Conservation (phyloP, 2,797 vertebrate genomes). For the Anisognathus igniventris region DNA sequence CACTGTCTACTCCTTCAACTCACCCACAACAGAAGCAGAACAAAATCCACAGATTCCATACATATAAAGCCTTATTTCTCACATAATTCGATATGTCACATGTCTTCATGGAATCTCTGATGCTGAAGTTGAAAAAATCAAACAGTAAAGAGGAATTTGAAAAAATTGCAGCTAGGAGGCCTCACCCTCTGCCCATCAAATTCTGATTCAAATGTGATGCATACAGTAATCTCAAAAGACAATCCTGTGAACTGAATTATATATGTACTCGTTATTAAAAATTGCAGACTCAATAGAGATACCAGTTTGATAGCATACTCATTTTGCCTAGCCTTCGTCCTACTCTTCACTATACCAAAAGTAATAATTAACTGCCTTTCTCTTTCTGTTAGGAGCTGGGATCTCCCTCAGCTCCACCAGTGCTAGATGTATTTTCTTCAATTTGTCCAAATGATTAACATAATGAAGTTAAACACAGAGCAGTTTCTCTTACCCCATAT, state of each 20-base stretch:
- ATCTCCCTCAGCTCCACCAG: not conserved
- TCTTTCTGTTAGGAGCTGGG: not conserved
- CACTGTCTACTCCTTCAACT: not conserved
- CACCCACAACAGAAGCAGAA: not conserved
- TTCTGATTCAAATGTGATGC: not conserved
- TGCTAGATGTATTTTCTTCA: not conserved
- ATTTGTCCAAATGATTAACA: conserved; percentile 3
- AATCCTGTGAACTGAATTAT: not conserved
- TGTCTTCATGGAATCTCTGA: not conserved
- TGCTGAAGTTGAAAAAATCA: not conserved
- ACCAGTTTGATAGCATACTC: not conserved
- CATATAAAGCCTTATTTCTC: not conserved
- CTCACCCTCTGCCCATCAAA: not conserved
- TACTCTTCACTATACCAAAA: not conserved
- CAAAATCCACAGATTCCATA: not conserved
- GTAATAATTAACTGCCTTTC: conserved; percentile 3
- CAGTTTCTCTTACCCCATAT: not conserved
- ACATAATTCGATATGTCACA: not conserved
- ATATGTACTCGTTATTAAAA: not conserved
- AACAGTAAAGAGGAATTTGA: not conserved
- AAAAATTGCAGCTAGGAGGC: not conserved
- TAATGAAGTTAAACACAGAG: not conserved
- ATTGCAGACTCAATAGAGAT: not conserved
- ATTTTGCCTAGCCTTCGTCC: not conserved
- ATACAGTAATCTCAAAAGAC: not conserved